Evolutionary conservation across 2,888 invertebrate species (phyloP), one percentile per base, ranked within the genome.

Genomic region (Drosophila lutescens): DNA sequence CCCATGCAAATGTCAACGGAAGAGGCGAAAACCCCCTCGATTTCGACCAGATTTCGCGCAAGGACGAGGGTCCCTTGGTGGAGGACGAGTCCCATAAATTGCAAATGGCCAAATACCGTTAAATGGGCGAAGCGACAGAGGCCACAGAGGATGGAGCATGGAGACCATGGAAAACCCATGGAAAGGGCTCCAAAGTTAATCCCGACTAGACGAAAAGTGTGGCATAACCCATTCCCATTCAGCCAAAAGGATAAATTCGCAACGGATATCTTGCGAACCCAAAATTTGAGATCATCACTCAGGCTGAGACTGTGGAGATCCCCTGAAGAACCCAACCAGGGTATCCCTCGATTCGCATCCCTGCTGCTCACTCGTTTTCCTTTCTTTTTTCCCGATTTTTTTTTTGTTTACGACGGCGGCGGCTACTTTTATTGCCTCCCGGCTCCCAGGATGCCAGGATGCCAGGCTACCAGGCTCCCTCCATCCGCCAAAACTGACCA

Each of bases 81-180:
- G 10, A 30, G 30, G 47, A 15, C 15, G 30, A 38, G 26, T 38
- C n/a, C 13, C 90, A 90, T 90, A 90, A 90, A 90, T 90, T 90
- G 82, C 84, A 87, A 89, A 89, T 89, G 87, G 79, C 87, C 90
- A 82, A 89, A 87, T 86, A 81, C 83, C 90, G 88, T 86, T 90
- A 88, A 90, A 89, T 90, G 88, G 89, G 56, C 75, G 76, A 71
- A 88, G 56, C 75, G 76, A 71, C 60, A n/a, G n/a, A n/a, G 79
- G 75, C 59, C 77, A 23, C 80, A 73, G 40, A 54, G 38, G 20
- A 36, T 73, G 63, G 46, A 50, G 74, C 17, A 46, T 8, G 12
- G 32, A 26, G 20, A 26, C 26, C 26, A 36, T 73, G 63, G 46
- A 50, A 71, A 12, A 17, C 30, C 12, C 20, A 20, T 7, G 47